Conservation (phyloP, 2,113 vertebrate species). For the Mustela nigripes region DNA sequence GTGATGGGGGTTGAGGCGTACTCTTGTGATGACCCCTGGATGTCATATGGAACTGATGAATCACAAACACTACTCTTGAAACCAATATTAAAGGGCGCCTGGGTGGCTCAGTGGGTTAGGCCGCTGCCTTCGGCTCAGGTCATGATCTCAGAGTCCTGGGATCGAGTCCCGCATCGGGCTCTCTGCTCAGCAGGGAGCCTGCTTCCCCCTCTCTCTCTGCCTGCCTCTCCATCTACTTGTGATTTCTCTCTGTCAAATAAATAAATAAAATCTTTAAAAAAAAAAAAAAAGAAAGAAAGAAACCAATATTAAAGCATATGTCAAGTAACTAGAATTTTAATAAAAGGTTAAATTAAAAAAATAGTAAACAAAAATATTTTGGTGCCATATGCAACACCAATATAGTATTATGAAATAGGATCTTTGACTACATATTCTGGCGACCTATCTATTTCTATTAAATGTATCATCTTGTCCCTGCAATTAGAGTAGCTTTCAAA, state of each 20-base stretch:
- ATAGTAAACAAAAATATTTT: not conserved
- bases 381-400: not conserved
- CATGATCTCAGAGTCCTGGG: too few species aligned
- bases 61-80: not conserved
- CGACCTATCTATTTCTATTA: not conserved
- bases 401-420: not conserved
- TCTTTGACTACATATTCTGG: not conserved
- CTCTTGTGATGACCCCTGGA: not conserved
- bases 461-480: not conserved
- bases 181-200: too few species aligned
- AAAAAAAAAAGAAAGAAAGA: too few species aligned
- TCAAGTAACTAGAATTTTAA: not conserved
- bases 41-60: not conserved
- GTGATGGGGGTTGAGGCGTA: not conserved
- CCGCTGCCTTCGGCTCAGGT: too few species aligned
- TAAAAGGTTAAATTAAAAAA: not conserved
- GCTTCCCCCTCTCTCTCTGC: too few species aligned
- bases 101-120: too few species aligned
- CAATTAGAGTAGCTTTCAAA: slow-evolving; percentile 6
- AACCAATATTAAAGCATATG: not conserved
- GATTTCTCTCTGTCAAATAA: too few species aligned
- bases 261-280: too few species aligned
- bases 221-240: too few species aligned
- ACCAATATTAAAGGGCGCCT: not conserved
- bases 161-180: too few species aligned